phyloP scores from a whole-genome alignment of 2,113 vertebrate species.

The Indri indri region DNA sequence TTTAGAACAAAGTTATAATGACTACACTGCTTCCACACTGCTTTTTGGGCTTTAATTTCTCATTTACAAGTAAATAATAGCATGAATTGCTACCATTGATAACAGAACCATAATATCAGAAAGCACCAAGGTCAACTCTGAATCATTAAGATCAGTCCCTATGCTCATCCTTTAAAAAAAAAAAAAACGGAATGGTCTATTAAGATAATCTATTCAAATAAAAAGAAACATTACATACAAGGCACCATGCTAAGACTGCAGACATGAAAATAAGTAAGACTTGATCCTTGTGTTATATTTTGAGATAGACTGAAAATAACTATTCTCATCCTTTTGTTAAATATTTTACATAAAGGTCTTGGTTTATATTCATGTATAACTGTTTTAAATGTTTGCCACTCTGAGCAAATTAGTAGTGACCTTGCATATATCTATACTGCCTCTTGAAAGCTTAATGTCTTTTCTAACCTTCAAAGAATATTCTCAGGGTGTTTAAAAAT shows the following conservation, averaged over 20 bases:
- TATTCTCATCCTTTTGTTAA: conserved; percentile 7
- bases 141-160: conserved; percentile 2
- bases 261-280: background rate
- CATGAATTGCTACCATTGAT: background rate
- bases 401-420: conserved; percentile 64
- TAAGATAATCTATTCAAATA: conserved; percentile 21
- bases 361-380: conserved; percentile 17
- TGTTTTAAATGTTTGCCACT: conserved; percentile 47
- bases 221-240: background rate
- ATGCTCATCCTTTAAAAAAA: background rate
- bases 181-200: background rate
- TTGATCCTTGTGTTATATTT: background rate
- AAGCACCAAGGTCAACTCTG: background rate
- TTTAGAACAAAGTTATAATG: background rate
- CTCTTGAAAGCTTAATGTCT: conserved; percentile 55
- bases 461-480: conserved; percentile 60
- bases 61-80: conserved; percentile 38
- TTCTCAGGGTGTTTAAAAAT: conserved; percentile 21
- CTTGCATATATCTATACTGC: conserved; percentile 33
- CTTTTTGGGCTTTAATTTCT: background rate
- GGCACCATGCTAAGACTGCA: background rate
- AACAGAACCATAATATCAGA: background rate
- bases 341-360: conserved; percentile 37
- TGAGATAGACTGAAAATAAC: background rate
- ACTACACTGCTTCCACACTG: background rate